A percentile compares a stretch with the other conserved stretches of the same genome.
phyloP scores from a whole-genome alignment of 2,888 invertebrate genomes.

The Pediacus dermestoides region DNA sequence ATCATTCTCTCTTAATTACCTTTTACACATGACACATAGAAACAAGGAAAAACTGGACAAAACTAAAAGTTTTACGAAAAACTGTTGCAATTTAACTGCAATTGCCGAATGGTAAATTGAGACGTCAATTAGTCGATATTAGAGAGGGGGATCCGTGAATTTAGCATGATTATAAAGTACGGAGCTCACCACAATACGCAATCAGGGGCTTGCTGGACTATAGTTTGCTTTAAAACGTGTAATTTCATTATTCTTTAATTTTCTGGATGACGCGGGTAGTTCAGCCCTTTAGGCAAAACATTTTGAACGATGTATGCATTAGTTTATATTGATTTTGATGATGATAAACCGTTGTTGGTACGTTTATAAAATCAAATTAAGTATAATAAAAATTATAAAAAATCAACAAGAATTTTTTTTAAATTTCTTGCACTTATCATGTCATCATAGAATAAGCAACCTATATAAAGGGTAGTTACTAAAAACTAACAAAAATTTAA shows the following conservation, averaged over 20 bases:
- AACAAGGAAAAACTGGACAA: too few species aligned
- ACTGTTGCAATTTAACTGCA: conserved; percentile 1
- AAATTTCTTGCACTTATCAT: too few species aligned
- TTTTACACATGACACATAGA: too few species aligned
- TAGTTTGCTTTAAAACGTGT: conserved; percentile 33
- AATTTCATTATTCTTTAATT: conserved; percentile 34
- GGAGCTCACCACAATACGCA: conserved; percentile 36
- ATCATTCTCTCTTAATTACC: not conserved
- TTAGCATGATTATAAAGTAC: conserved; percentile 32
- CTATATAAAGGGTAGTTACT: too few species aligned
- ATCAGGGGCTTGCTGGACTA: conserved; percentile 29
- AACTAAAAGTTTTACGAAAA: conserved; percentile 1
- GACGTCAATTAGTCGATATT: conserved; percentile 5
- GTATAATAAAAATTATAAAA: too few species aligned
- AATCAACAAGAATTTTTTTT: too few species aligned
- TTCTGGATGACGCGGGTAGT: conserved; percentile 9
- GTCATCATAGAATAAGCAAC: too few species aligned
- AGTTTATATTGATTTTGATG: too few species aligned
- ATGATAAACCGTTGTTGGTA: too few species aligned
- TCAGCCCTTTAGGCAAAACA: conserved; percentile 1
- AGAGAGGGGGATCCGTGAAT: conserved; percentile 1
- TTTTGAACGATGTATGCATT: too few species aligned
- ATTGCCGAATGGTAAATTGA: conserved; percentile 5
- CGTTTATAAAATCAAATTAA: too few species aligned
- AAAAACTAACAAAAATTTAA: too few species aligned